Conservation (phyloP, 2,113 vertebrate species). For the Gopherus evgoodei region DNA sequence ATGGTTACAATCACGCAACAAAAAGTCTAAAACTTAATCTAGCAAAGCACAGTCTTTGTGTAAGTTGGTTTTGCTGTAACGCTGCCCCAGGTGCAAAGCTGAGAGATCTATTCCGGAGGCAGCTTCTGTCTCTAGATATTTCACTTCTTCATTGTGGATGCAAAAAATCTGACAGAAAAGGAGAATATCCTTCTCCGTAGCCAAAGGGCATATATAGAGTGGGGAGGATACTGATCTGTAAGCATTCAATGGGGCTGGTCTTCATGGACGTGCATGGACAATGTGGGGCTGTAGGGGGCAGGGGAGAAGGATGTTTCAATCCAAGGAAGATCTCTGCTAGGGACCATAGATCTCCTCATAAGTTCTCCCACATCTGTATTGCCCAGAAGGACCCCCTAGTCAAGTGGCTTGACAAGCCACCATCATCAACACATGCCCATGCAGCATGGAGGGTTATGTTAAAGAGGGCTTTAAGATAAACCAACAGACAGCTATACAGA, state of each 20-base stretch:
- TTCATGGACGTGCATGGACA: background rate
- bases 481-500: background rate
- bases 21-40: too few relatives aligned
- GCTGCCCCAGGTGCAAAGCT: too few relatives aligned
- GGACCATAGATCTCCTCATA: background rate
- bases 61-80: too few relatives aligned
- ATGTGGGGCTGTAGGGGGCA: background rate
- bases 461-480: background rate
- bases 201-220: background rate
- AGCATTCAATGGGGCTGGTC: background rate
- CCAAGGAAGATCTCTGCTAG: background rate
- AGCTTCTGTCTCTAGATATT: background rate
- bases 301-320: too few relatives aligned
- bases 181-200: background rate
- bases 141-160: background rate
- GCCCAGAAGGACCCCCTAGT: background rate
- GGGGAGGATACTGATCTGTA: rapidly evolving
- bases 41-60: too few relatives aligned
- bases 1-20: too few relatives aligned
- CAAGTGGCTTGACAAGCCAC: background rate
- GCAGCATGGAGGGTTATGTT: background rate
- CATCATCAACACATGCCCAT: background rate
- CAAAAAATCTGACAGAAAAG: background rate
- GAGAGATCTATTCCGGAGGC: background rate
- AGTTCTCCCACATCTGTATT: background rate